phyloP scores from a whole-genome alignment of 2,888 invertebrate genomes.

The Cerceris rybyensis region DNA sequence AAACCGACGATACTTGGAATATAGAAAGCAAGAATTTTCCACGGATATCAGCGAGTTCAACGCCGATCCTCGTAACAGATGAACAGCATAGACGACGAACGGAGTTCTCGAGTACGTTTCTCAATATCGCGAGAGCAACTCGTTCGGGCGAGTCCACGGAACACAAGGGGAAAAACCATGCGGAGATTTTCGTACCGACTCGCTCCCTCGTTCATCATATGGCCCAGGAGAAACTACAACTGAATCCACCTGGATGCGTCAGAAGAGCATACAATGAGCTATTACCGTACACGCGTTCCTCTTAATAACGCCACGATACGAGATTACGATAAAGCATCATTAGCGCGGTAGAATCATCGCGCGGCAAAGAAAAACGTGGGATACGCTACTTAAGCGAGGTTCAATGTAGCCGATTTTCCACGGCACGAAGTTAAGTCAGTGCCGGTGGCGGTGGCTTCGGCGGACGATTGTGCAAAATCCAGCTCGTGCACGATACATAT shows the following conservation, averaged over 20 bases:
- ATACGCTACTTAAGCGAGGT: conserved; percentile 6
- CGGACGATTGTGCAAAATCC: conserved; percentile 59
- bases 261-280: conserved; percentile 24
- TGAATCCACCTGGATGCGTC: conserved; percentile 8
- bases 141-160: too few relatives aligned
- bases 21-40: too few relatives aligned
- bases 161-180: not conserved
- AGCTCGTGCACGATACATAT: conserved; percentile 39
- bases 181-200: not conserved
- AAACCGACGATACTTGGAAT: too few relatives aligned
- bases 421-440: conserved; percentile 6
- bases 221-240: conserved; percentile 23
- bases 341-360: not conserved
- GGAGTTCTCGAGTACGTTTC: too few relatives aligned
- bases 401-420: conserved; percentile 24
- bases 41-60: too few relatives aligned
- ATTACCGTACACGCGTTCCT: conserved; percentile 14
- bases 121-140: too few relatives aligned
- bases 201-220: not conserved
- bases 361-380: conserved; percentile 30
- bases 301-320: conserved; percentile 28
- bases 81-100: too few relatives aligned
- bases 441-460: conserved; percentile 12
- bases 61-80: too few relatives aligned
- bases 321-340: conserved; percentile 7